phyloP scores from a whole-genome alignment of 1,140 invertebrate genomes.

The Drosophila biarmipes region DNA sequence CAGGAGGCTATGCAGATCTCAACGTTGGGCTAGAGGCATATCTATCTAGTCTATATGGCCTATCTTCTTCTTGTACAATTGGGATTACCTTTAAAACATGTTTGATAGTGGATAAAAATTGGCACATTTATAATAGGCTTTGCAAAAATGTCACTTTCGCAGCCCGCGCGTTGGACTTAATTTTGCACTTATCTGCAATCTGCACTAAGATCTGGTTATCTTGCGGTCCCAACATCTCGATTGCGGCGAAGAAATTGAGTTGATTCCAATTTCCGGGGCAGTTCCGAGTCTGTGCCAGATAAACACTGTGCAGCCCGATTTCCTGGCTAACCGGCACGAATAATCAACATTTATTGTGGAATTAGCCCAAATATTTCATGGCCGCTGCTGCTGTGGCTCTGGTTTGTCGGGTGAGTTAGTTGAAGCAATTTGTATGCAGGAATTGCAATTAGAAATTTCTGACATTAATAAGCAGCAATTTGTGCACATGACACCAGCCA shows the following conservation, averaged over 20 bases:
- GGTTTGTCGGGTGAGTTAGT: constrained; percentile 7
- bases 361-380: constrained; percentile 78
- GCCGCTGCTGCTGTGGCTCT: constrained; percentile 21
- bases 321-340: constrained; percentile 34
- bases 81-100: too few relatives aligned
- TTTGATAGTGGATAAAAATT: too few relatives aligned
- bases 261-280: not conserved
- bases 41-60: too few relatives aligned
- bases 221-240: too few relatives aligned
- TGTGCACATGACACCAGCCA: constrained; percentile 70
- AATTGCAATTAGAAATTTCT: constrained; percentile 79
- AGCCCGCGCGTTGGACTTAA: too few relatives aligned
- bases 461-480: constrained; percentile 82
- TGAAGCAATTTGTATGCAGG: constrained; percentile 72
- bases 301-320: not conserved
- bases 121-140: too few relatives aligned
- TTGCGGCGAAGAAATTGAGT: not conserved
- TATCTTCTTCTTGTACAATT: too few relatives aligned
- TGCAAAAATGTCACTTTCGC: too few relatives aligned
- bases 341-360: constrained; percentile 81
- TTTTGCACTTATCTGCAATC: too few relatives aligned
- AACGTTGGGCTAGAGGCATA: too few relatives aligned
- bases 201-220: too few relatives aligned
- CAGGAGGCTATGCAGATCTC: too few relatives aligned
- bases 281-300: not conserved